Evolutionary conservation across 2,113 vertebrate genomes (phyloP), one percentile per base, ranked within the genome.

Genomic region (Amblyopsis rosae): DNA sequence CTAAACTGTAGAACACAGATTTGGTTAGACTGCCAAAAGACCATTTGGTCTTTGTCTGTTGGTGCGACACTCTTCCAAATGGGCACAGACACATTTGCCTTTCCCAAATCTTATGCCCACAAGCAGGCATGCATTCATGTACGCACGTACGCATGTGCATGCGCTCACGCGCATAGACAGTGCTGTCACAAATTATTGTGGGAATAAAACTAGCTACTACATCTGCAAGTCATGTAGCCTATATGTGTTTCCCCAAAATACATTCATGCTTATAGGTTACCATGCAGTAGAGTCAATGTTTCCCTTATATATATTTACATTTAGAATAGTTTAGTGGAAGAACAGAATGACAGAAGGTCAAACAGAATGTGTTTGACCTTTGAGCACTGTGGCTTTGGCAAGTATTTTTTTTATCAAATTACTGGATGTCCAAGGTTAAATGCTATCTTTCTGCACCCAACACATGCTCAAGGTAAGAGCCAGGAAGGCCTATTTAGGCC

Each of bases 41-140:
- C 67, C 78, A 85, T 79, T 87, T 85, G 82, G 82, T 83, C 76
- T 68, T 72, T 79, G 73, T 79, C 67, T 72, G 51, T 77, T 41
- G 13, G 71, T 67, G 74, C 68, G 62, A 67, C 58, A 70, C 69
- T 26, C 55, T 19, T 57, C 55, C 7, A 57, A 57, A 32, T 57
- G 55, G 55, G 0, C 19, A 57, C 17, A 57, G 16, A 57, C 70
- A 63, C 59, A 61, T 47, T 62, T 64, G 6, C 45, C 16, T 51
- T 48, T 67, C 49, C 32, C 51, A 49, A 65, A 45, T 60, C 49
- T 65, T 62, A 69, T 55, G 66, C 46, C 62, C 55, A 61, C 54
- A 80, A 41, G 55, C 47, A 62, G 32, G 49, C 53, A 41, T 51
- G 49, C 11, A 50, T 26, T 26, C 26, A 49, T 9, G 41, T 49